Base-by-base conservation (phyloP, 2,888 invertebrate species). In the Leptinotarsa peninsularis region DNA sequence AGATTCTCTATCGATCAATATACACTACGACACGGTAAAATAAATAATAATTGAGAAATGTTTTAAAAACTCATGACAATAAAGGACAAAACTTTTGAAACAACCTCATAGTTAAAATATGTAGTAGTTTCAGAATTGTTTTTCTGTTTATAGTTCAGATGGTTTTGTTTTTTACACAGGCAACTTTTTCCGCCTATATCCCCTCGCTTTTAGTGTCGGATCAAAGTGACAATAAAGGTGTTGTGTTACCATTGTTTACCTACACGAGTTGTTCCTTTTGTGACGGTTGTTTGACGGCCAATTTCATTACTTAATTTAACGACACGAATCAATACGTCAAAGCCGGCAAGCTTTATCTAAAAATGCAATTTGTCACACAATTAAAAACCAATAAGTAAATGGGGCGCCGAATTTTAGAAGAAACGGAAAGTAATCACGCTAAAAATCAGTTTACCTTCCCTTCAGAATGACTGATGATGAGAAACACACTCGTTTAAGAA, bases 241-340 rank as follows among this genome's bases (percentile, higher is more conserved):
- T 82, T 79, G 74, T 72, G 77, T 80, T 80, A 76, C 80, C 73
- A 81, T 82, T 83, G 81, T 83, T 81, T 81, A 82, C 79, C 79
- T 81, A 82, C 78, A 81, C 79, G 80, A 76, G 76, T 80, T 76
- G 74, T 80, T 78, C 78, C 83, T 78, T 83, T 84, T 82, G 81
- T 80, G 76, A 74, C 72, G 66, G 70, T 70, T 70, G 76, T 72
- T 80, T 75, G 78, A 76, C 73, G 75, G 80, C 77, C 82, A 81
- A 83, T 82, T 82, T 83, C 83, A 83, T 83, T 83, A 83, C 75
- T 78, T 81, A 81, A 82, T 82, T 81, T 81, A 69, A 68, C 71
- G 71, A 73, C 43, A 43, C 63, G 67, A 70, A 77, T 77, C 74
- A 68, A 76, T 74, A 76, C 49, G 21, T n/a, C 23, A 56, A 69